Base-by-base conservation (phyloP, 2,888 invertebrate genomes). In the Thera obeliscata region DNA sequence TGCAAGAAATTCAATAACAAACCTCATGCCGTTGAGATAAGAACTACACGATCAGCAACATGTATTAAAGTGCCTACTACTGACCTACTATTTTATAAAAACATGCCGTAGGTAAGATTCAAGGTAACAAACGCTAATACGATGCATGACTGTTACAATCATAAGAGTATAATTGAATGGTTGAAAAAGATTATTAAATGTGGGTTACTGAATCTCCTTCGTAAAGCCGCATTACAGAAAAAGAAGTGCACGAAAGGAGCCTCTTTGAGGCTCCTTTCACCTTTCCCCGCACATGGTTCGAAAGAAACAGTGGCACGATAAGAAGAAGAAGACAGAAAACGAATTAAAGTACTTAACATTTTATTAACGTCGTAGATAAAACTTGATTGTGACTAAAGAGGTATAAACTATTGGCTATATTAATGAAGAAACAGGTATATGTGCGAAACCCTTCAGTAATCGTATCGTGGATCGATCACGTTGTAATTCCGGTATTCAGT, bases 401-500 rank as follows among this genome's bases (percentile, higher is more conserved):
- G 12, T 50, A 0, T n/a, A 7, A 55, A 57, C 46, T 64, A 48
- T 56, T 59, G 12, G 38, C 35, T 52, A 62, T 57, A n/a, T 55
- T 38, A 48, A 49, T 48, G 56, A 52, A 50, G 43, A 59, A 57
- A 57, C 61, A 50, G 56, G 61, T 61, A 56, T n/a, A 4, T 9
- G 11, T 12, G 22, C 35, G n/a, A 33, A 43, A 49, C 54, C 46
- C 59, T 66, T 66, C 60, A 69, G 57, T 73, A 73, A 38, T 74
- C 73, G 36, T 72, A 75, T 57, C 75, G 60, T 7, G 75, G 75
- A 54, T 75, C 75, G 60, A 69, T 72, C 9, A 79, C 71, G 56
- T 73, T 71, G 49, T 46, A 46, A 9, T 67, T 66, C 4, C 69
- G 69, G 69, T 76, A 78, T 62, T 79, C 75, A 12, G 63, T 74